Base-by-base conservation (phyloP, 2,797 vertebrate genomes). In the Poeciliopsis turneri region DNA sequence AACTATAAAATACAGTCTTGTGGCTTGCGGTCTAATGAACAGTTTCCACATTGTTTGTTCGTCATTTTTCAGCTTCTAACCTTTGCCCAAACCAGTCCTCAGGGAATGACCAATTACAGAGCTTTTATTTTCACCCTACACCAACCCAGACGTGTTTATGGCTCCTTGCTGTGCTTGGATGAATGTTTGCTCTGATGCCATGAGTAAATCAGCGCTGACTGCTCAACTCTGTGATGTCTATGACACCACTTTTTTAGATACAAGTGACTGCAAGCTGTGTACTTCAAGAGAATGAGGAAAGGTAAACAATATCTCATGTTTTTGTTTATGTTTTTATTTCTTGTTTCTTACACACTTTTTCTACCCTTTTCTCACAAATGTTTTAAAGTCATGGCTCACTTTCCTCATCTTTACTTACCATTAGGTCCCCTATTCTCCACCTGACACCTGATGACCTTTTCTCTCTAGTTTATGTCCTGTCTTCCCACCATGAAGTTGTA, bases 211-310 rank as follows among this genome's bases (percentile, higher is more conserved):
- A 72, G 86, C 89, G 78, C 80, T 49, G 72, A 66, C 43, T 82
- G 69, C 53, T 80, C 78, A 88, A 79, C 82, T 88, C 79, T 86
- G 81, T 82, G 75, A 87, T 82, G 84, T 84, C 82, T 55, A 78
- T 55, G 73, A 75, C 76, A 49, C 33, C 64, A 76, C 33, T 84
- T 84, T 81, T 88, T 82, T 75, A 70, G 80, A 81, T 80, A 75
- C 64, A 84, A 51, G 33, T 68, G 47, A 25, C 81, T 82, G 71
- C 13, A 18, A 39, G 78, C 80, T 61, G 69, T 39, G 68, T 84
- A 18, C 51, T 51, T 75, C 83, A 71, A 89, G 72, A 51, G 47
- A 78, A 36, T 55, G 70, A 74, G 78, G 36, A 64, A 72, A 11
- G 71, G 45, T 41, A 25, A 68, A 12, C 64, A 68, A 23, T 2